phyloP scores from a whole-genome alignment of 1,140 invertebrate genomes.

The Megalonaias nervosa region DNA sequence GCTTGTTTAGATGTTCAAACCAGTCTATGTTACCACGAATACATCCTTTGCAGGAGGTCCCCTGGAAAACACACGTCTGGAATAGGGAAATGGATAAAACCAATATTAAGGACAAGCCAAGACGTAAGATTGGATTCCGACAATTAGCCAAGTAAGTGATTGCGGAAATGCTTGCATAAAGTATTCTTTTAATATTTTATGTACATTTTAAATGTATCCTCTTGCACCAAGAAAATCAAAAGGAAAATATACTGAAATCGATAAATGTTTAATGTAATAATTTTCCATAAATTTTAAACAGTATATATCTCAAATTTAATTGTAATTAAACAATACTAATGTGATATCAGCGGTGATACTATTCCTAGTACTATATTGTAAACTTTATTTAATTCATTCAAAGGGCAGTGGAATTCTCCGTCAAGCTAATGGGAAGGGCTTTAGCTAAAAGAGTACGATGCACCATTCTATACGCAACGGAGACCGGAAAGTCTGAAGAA shows the following conservation, averaged over 20 bases:
- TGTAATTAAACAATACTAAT: too few species aligned
- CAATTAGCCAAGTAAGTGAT: constrained; percentile 87
- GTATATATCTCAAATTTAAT: too few species aligned
- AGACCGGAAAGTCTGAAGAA: constrained; percentile 95
- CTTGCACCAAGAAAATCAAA: too few species aligned
- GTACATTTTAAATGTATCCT: too few species aligned
- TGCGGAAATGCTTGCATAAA: background rate
- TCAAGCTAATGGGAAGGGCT: constrained; percentile 94
- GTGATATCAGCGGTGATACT: too few species aligned
- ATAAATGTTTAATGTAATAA: too few species aligned
- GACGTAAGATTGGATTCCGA: constrained; percentile 96
- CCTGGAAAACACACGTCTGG: constrained; percentile 94
- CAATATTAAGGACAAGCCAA: constrained; percentile 78
- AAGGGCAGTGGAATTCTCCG: constrained; percentile 97
- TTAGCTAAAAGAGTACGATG: constrained; percentile 93
- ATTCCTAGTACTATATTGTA: too few species aligned
- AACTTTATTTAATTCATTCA: constrained; percentile 51
- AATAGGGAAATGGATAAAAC: constrained; percentile 82
- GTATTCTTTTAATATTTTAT: background rate
- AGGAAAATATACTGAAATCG: too few species aligned
- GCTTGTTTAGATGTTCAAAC: too few species aligned
- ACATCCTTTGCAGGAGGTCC: constrained; percentile 61
- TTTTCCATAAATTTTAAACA: too few species aligned
- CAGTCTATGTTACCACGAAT: too few species aligned
- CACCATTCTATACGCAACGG: constrained; percentile 93